Percentiles rank a stretch among this genome's conserved stretches.
Conservation (phyloP, 2,797 vertebrate species). For the Lindbergichthys nudifrons region DNA sequence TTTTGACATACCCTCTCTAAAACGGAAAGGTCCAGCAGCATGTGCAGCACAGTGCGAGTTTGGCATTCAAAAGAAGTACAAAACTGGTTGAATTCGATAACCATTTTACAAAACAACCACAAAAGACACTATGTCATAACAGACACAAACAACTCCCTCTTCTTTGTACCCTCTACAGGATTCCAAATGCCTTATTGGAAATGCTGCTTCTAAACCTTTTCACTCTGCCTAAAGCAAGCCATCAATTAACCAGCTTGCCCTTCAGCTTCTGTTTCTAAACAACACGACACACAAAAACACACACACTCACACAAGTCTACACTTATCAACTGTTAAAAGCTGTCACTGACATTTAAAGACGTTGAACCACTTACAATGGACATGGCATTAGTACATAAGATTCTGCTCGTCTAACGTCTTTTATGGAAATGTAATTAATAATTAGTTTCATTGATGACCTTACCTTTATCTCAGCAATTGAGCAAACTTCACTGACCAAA, state of each 20-base stretch:
- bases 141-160: conserved; percentile 36
- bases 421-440: not conserved
- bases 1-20: conserved; percentile 9
- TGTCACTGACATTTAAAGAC: not conserved
- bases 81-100: conserved; percentile 30
- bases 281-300: not conserved
- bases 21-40: not conserved
- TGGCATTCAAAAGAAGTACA: conserved; percentile 20
- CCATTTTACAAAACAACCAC: conserved; percentile 24
- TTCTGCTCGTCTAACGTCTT: not conserved
- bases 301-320: conserved; percentile 8
- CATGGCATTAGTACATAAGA: not conserved
- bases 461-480: not conserved
- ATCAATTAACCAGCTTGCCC: conserved; percentile 46
- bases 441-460: not conserved
- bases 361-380: not conserved
- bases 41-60: not conserved
- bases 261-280: conserved; percentile 41
- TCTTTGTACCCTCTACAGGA: conserved; percentile 31
- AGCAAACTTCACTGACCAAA: not conserved
- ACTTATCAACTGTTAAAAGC: conserved; percentile 21
- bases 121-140: conserved; percentile 45
- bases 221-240: conserved; percentile 37
- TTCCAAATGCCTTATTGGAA: conserved; percentile 55
- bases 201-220: conserved; percentile 41